Evolutionary conservation across 1,140 invertebrate species (phyloP).

Genomic region (Orchestia grillus): DNA sequence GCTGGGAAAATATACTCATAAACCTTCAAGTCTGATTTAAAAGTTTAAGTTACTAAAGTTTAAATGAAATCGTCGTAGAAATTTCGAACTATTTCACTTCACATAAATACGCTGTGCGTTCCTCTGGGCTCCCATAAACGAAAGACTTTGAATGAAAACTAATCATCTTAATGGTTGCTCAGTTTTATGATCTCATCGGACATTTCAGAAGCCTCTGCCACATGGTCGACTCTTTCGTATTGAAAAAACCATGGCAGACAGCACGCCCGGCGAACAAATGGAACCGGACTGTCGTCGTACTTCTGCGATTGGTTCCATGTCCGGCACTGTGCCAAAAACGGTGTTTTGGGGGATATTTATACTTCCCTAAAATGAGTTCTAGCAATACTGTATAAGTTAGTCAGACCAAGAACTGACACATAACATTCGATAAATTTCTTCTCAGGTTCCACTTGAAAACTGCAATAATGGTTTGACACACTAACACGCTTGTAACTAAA

Average conservation of each 20-base stretch:
- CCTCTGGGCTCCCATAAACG: background rate
- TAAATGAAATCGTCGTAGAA: background rate
- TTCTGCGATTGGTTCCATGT: background rate
- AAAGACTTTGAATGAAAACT: background rate
- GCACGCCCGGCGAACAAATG: background rate
- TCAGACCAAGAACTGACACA: background rate
- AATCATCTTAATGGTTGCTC: background rate
- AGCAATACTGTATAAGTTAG: background rate
- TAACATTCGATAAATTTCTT: background rate
- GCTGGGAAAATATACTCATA: too few relatives aligned
- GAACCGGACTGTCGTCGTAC: background rate
- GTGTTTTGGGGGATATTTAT: background rate
- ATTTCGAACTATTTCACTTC: background rate
- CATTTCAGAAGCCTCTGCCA: background rate
- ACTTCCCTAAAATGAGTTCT: background rate
- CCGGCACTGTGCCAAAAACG: background rate
- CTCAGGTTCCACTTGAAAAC: background rate
- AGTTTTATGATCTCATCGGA: background rate
- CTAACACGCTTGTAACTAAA: background rate
- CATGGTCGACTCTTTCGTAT: background rate
- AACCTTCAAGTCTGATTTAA: too few relatives aligned
- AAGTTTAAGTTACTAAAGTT: too few relatives aligned
- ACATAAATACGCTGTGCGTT: background rate
- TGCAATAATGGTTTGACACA: background rate
- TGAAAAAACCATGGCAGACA: background rate